These are phyloP conservation scores for Orgyia antiqua DNA, from an alignment of 2,888 invertebrate genomes.

Conservation along the genomic window DNA sequence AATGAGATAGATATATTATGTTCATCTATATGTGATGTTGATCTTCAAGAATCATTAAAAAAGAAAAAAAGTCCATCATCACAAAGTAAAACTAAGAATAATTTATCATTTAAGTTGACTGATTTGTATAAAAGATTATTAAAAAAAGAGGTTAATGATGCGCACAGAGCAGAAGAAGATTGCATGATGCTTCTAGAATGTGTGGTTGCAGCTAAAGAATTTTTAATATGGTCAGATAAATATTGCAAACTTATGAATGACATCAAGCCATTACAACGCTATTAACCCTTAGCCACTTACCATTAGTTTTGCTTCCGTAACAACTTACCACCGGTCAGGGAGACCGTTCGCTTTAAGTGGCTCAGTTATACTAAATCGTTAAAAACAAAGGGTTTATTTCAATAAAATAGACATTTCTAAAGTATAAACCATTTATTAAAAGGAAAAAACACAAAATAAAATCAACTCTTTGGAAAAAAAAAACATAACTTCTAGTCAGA, in stretches of 20 bases:
- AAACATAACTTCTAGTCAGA: too few relatives aligned
- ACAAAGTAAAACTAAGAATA: conserved; percentile 4
- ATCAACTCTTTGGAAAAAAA: too few relatives aligned
- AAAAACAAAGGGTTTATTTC: too few relatives aligned
- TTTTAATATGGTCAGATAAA: conserved; percentile 73
- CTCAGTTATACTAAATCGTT: too few relatives aligned
- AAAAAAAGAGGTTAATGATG: conserved; percentile 51
- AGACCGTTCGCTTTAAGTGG: too few relatives aligned
- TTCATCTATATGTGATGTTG: conserved; percentile 33
- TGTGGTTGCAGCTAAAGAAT: conserved; percentile 75
- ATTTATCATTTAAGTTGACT: conserved; percentile 46
- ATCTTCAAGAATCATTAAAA: conserved; percentile 23
- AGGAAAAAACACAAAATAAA: too few relatives aligned
- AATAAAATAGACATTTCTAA: too few relatives aligned
- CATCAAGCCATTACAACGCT: conserved; percentile 39
- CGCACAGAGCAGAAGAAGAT: conserved; percentile 84
- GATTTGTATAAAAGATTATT: conserved; percentile 77
- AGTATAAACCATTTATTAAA: too few relatives aligned
- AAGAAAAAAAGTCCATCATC: conserved; percentile 1
- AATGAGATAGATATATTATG: conserved; percentile 45
- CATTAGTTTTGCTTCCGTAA: too few relatives aligned
- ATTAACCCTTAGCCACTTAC: too few relatives aligned
- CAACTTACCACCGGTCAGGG: too few relatives aligned
- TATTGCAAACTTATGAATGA: conserved; percentile 38
- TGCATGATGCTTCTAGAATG: conserved; percentile 81